Evolutionary conservation across 2,888 invertebrate species (phyloP).

Genomic region (Fissipunctia ypsillon): DNA sequence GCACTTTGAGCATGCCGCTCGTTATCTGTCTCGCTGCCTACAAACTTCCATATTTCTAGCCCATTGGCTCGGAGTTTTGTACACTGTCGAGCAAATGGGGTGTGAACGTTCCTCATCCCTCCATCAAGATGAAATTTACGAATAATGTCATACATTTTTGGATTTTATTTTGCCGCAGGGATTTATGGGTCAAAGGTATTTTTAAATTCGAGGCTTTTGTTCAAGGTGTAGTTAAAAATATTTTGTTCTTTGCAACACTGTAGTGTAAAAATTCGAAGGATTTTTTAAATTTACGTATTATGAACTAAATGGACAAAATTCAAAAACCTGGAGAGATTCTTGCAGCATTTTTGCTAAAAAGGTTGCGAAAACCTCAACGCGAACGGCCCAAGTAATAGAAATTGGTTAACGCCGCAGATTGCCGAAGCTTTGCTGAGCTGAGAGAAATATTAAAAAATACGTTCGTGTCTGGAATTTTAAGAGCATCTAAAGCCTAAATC

Average conservation of each 20-base stretch:
- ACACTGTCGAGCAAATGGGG: slow-evolving; percentile 71
- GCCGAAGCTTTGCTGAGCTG: background rate
- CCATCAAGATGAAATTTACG: slow-evolving; percentile 60
- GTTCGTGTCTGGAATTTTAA: background rate
- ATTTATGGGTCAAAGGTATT: slow-evolving; percentile 27
- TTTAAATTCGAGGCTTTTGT: slow-evolving; percentile 16
- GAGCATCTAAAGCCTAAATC: background rate
- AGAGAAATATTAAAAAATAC: background rate
- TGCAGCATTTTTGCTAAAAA: background rate
- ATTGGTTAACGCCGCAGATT: background rate
- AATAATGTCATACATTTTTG: slow-evolving; percentile 54
- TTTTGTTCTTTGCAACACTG: background rate
- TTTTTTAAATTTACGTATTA: too few relatives aligned
- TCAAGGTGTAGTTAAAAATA: background rate
- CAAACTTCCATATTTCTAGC: slow-evolving; percentile 71
- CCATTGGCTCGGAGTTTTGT: slow-evolving; percentile 71
- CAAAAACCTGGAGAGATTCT: background rate
- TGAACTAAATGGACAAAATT: background rate
- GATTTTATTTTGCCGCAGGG: slow-evolving; percentile 20
- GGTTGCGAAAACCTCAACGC: background rate
- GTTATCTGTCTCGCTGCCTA: slow-evolving; percentile 59
- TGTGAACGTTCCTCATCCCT: slow-evolving; percentile 68
- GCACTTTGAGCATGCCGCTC: slow-evolving; percentile 43
- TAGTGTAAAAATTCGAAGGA: background rate
- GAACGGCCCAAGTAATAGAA: background rate